Conservation (phyloP, 2,113 vertebrate genomes). For the Spea multiplicata region DNA sequence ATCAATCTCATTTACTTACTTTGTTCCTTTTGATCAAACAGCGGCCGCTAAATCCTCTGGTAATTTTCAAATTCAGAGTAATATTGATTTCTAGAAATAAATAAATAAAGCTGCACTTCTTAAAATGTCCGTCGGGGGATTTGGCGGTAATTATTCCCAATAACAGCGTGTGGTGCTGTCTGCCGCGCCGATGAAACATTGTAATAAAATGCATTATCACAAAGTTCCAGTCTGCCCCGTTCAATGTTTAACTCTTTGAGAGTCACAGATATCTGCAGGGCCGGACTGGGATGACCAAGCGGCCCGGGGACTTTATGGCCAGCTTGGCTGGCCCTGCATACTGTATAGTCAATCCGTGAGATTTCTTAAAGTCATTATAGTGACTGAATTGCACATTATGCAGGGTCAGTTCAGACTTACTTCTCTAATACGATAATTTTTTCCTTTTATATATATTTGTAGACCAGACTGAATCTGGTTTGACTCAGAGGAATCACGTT, state of each 20-base stretch:
- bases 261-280: too few relatives aligned
- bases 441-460: too few relatives aligned
- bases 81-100: slow-evolving; percentile 34
- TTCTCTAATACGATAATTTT: too few relatives aligned
- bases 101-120: background rate
- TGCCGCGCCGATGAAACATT: background rate
- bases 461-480: too few relatives aligned
- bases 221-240: background rate
- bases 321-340: too few relatives aligned
- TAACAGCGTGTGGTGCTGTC: background rate
- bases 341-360: too few relatives aligned
- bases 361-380: too few relatives aligned
- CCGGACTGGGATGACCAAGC: too few relatives aligned
- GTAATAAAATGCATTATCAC: background rate
- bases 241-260: background rate
- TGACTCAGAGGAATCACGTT: too few relatives aligned
- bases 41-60: slow-evolving; percentile 27
- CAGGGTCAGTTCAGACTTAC: too few relatives aligned
- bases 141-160: slow-evolving; percentile 14
- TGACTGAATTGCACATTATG: too few relatives aligned
- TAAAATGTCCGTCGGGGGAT: background rate
- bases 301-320: too few relatives aligned
- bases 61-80: slow-evolving; percentile 36
- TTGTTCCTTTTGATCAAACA: slow-evolving; percentile 18
- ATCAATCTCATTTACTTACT: slow-evolving; percentile 30